Percentiles rank a stretch among this genome's conserved stretches.
These are phyloP conservation scores for Galendromus occidentalis DNA, from an alignment of 1,140 invertebrate genomes.

Conservation along the genomic window DNA sequence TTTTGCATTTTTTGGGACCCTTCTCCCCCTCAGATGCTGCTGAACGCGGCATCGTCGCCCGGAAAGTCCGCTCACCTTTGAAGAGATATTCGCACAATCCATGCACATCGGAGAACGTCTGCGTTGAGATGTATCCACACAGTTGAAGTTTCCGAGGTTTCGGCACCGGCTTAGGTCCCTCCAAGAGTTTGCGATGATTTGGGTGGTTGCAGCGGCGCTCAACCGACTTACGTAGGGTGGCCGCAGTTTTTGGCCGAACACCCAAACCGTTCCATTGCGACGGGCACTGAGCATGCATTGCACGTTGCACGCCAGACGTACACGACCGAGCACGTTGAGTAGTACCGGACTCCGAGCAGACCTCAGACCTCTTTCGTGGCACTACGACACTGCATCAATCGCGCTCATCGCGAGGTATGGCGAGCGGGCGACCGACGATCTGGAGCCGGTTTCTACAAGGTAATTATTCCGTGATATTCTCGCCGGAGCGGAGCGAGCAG, in stretches of 20 bases:
- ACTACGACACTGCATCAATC: background rate
- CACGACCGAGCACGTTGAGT: background rate
- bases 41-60: no score
- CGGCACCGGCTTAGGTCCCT: background rate
- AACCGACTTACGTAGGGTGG: background rate
- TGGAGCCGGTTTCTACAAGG: background rate
- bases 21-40: no score
- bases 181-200: slow-evolving; percentile 7
- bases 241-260: slow-evolving; percentile 1
- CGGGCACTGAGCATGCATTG: slow-evolving; percentile 1
- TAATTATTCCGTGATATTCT: background rate
- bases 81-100: slow-evolving; percentile 11
- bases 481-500: no score
- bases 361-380: background rate
- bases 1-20: no score
- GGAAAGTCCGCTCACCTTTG: background rate
- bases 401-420: background rate
- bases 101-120: slow-evolving; percentile 5
- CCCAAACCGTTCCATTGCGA: slow-evolving; percentile 10
- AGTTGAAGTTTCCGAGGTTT: slow-evolving; percentile 5
- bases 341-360: no score
- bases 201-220: slow-evolving; percentile 7
- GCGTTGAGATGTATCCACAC: slow-evolving; percentile 8
- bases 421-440: background rate
- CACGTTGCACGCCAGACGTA: background rate